Base-by-base conservation (phyloP, 2,797 vertebrate genomes). In the Gallirallus australis region DNA sequence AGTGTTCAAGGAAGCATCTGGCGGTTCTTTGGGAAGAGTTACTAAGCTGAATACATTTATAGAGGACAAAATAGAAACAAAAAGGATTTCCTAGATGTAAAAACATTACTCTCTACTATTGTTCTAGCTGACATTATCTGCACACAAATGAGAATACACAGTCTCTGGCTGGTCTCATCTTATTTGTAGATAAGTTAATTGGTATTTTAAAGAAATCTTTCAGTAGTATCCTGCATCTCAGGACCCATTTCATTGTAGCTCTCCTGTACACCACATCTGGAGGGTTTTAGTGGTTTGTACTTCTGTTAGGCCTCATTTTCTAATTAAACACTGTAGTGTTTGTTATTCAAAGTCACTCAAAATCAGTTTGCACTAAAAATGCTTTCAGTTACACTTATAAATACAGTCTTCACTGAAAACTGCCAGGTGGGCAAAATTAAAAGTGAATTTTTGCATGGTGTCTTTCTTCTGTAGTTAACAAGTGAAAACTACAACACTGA, bases 151-250 rank as follows among this genome's bases (percentile, higher is more conserved):
- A 87, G 27, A 6, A 81, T 16, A 59, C 1, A 5, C 28, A 25
- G 48, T 53, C 69, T 57, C 28, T 78, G 79, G 3, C 56, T 91
- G 72, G 45, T 57, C 45, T 56, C 68, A 71, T 84, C 89, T 83
- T 61, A 84, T 63, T 63, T 54, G 37, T 9, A 59, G 71, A 18
- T 19, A 87, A 93, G 65, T 85, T 94, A 87, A 81, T 82, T 45
- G 63, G 54, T 76, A 45, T 56, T 94, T 88, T 88, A 79, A 88
- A 63, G 59, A 75, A 48, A 72, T 75, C 76, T 88, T 86, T 90
- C 45, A 77, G 68, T 45, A 87, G 47, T 61, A 17, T 47, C 66
- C 48, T 64, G 40, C 64, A 54, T 60, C 52, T 78, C 61, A 33
- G 42, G 45, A 30, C 78, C 61, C 13, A 18, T 82, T 80, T 96